Conservation (phyloP, 1,140 invertebrate species). For the Nautilus pompilius region DNA sequence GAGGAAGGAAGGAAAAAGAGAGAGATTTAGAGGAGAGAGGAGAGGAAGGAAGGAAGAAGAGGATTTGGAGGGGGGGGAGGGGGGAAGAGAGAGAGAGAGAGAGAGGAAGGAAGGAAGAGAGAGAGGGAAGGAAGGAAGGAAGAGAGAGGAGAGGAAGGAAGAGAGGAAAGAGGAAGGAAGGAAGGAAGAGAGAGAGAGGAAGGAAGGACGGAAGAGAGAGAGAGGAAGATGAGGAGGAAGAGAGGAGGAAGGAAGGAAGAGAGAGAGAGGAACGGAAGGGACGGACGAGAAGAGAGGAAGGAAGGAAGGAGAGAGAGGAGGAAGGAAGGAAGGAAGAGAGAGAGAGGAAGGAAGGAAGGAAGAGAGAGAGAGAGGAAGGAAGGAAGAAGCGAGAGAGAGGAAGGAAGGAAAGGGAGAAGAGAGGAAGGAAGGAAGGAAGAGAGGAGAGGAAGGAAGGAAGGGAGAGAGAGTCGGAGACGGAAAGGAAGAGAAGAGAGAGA, state of each 20-base stretch:
- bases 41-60: not conserved
- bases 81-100: not conserved
- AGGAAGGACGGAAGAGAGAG: too few species aligned
- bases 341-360: not conserved
- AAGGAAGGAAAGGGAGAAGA: not conserved
- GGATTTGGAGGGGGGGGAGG: not conserved
- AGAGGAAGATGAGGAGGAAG: too few species aligned
- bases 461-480: too few species aligned
- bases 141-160: too few species aligned
- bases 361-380: not conserved
- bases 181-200: not conserved
- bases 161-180: not conserved
- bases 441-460: not conserved
- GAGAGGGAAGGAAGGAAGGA: not conserved
- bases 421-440: not conserved
- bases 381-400: not conserved
- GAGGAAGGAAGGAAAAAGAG: too few species aligned
- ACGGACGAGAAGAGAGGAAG: too few species aligned
- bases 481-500: too few species aligned
- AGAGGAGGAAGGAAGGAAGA: not conserved
- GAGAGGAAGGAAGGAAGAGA: not conserved
- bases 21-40: not conserved
- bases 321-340: not conserved
- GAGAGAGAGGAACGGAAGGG: too few species aligned
- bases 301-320: too few species aligned